phyloP scores from a whole-genome alignment of 1,140 invertebrate species.

The Drosophila athabasca region DNA sequence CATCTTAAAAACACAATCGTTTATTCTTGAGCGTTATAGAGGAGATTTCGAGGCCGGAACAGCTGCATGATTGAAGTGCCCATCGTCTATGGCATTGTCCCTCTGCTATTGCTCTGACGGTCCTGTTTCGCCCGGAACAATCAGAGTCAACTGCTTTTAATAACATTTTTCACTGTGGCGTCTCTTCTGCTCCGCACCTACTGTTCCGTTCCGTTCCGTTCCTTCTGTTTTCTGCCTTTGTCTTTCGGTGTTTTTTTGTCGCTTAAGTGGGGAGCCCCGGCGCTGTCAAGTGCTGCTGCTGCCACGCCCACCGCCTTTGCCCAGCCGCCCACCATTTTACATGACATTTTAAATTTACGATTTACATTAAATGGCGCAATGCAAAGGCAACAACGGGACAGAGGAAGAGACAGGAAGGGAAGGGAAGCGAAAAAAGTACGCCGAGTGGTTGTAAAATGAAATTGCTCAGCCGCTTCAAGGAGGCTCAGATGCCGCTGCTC shows the following conservation, averaged over 20 bases:
- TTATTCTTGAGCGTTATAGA: background rate
- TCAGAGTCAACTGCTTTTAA: slow-evolving; percentile 73
- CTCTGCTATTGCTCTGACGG: background rate
- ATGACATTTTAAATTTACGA: slow-evolving; percentile 82
- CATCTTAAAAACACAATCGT: slow-evolving; percentile 9
- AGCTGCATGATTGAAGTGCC: slow-evolving; percentile 51
- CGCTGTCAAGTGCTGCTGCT: slow-evolving; percentile 55
- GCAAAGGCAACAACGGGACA: slow-evolving; percentile 45
- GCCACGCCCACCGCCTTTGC: slow-evolving; percentile 52
- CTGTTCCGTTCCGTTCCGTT: background rate
- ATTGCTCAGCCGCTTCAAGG: slow-evolving; percentile 63
- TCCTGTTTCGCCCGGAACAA: slow-evolving; percentile 41
- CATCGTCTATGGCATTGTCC: slow-evolving; percentile 28
- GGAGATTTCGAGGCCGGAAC: slow-evolving; percentile 9
- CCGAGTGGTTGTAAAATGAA: slow-evolving; percentile 79
- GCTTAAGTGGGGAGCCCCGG: slow-evolving; percentile 60
- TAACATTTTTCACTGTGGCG: slow-evolving; percentile 73
- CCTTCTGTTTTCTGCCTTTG: slow-evolving; percentile 44
- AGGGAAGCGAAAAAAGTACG: slow-evolving; percentile 43
- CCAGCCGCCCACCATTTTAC: slow-evolving; percentile 62
- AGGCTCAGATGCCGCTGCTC: slow-evolving; percentile 22
- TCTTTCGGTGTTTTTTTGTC: slow-evolving; percentile 41
- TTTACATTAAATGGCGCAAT: slow-evolving; percentile 81
- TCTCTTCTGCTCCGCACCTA: slow-evolving; percentile 14
- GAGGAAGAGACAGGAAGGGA: background rate